phyloP scores from a whole-genome alignment of 2,113 vertebrate genomes.

The Candoia aspera region DNA sequence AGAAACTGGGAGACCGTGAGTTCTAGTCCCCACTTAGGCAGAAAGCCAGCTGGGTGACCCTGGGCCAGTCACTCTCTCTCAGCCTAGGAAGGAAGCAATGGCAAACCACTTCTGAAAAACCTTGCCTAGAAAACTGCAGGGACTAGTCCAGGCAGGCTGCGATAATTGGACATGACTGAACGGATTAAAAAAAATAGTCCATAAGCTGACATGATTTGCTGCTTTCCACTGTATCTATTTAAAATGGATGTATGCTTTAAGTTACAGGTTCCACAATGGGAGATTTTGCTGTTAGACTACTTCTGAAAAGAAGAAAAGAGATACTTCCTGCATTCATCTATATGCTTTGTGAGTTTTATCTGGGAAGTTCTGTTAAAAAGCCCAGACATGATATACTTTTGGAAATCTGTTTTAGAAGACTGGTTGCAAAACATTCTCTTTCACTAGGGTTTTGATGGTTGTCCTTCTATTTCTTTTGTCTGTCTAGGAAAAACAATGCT shows the following conservation, averaged over 20 bases:
- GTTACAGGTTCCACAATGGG: not conserved
- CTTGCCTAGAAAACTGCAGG: too few relatives aligned
- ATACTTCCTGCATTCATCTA: not conserved
- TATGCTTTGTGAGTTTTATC: not conserved
- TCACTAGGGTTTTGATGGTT: not conserved
- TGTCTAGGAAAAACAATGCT: not conserved
- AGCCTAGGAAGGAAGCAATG: too few relatives aligned
- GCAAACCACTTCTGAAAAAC: too few relatives aligned
- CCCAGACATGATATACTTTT: not conserved
- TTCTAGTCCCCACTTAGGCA: too few relatives aligned
- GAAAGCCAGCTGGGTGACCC: too few relatives aligned
- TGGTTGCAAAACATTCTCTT: not conserved
- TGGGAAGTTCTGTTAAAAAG: not conserved
- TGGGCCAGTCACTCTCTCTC: too few relatives aligned
- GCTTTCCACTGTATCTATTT: not conserved
- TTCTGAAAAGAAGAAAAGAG: not conserved
- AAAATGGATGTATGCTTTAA: not conserved
- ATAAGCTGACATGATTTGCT: not conserved
- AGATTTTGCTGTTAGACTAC: not conserved
- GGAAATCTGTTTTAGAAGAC: not conserved
- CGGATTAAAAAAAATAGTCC: too few relatives aligned
- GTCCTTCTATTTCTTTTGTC: not conserved
- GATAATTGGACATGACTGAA: too few relatives aligned
- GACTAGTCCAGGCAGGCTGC: too few relatives aligned
- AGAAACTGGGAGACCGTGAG: too few relatives aligned